Conservation (phyloP, 1,140 invertebrate species). For the Papilio xuthus region DNA sequence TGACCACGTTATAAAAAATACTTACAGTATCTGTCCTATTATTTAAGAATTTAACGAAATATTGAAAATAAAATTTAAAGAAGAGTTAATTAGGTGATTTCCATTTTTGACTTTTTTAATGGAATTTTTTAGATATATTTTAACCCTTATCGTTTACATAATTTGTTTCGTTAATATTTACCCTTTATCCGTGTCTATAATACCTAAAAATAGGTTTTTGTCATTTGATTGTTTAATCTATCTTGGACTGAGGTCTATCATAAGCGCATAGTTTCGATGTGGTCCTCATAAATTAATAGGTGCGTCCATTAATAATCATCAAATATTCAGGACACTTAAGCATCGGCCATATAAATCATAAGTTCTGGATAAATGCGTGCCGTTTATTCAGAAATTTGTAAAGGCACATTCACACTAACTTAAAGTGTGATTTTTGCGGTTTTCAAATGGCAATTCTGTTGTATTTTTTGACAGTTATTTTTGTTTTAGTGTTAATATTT, state of each 20-base stretch:
- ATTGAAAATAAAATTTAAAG: no score
- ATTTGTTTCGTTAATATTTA: no score
- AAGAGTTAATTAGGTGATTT: no score
- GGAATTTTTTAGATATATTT: no score
- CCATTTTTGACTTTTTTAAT: no score
- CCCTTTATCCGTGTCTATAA: no score
- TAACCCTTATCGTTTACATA: no score
- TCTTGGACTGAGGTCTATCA: background rate
- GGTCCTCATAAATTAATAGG: slow-evolving; percentile 29
- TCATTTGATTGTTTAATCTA: background rate
- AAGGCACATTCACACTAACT: background rate
- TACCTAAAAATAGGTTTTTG: background rate
- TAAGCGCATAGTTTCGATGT: slow-evolving; percentile 2
- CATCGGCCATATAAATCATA: slow-evolving; percentile 42
- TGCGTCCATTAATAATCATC: slow-evolving; percentile 42
- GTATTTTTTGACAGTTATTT: background rate
- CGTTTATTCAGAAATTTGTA: slow-evolving; percentile 39
- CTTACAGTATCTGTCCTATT: no score
- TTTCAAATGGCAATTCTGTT: no score
- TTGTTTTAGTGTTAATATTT: background rate
- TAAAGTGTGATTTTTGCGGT: background rate
- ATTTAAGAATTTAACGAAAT: no score
- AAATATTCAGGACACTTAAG: slow-evolving; percentile 41
- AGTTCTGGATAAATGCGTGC: slow-evolving; percentile 37
- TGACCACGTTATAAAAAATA: no score